phyloP scores from a whole-genome alignment of 2,888 invertebrate species.

The Drosophila ezoana region DNA sequence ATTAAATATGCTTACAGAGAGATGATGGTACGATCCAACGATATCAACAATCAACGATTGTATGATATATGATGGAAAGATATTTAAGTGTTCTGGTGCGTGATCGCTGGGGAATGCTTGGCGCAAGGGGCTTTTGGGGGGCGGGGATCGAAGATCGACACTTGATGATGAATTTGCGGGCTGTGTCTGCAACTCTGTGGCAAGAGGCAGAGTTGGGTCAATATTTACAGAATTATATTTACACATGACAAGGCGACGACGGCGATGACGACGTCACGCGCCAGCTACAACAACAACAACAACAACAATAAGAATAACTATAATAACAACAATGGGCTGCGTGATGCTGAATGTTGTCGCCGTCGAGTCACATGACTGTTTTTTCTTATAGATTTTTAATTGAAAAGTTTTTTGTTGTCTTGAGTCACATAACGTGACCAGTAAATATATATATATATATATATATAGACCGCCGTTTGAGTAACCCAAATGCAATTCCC shows the following conservation, averaged over 20 bases:
- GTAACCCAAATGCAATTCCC: slow-evolving; percentile 12
- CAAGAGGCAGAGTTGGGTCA: slow-evolving; percentile 8
- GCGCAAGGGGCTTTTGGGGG: background rate
- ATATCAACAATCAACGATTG: slow-evolving; percentile 11
- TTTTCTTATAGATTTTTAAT: slow-evolving; percentile 72
- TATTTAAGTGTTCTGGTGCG: slow-evolving; percentile 10
- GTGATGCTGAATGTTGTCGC: slow-evolving; percentile 52
- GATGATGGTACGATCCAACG: slow-evolving; percentile 7
- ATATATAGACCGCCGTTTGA: slow-evolving; percentile 42
- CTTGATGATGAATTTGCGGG: slow-evolving; percentile 7
- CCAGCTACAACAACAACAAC: slow-evolving; percentile 10
- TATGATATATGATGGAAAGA: slow-evolving; percentile 31
- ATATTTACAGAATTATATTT: slow-evolving; percentile 50
- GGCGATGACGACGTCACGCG: slow-evolving; percentile 41
- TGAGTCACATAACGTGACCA: slow-evolving; percentile 69
- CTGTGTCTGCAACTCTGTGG: slow-evolving; percentile 13
- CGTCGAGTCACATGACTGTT: slow-evolving; percentile 68
- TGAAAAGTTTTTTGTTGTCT: slow-evolving; percentile 71
- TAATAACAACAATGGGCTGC: slow-evolving; percentile 37
- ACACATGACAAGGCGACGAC: slow-evolving; percentile 36
- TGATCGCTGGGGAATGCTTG: slow-evolving; percentile 4
- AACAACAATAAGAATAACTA: slow-evolving; percentile 12
- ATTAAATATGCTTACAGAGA: slow-evolving; percentile 43
- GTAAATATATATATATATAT: background rate
- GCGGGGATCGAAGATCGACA: background rate